phyloP scores from a whole-genome alignment of 2,113 vertebrate genomes.

The Caretta caretta region DNA sequence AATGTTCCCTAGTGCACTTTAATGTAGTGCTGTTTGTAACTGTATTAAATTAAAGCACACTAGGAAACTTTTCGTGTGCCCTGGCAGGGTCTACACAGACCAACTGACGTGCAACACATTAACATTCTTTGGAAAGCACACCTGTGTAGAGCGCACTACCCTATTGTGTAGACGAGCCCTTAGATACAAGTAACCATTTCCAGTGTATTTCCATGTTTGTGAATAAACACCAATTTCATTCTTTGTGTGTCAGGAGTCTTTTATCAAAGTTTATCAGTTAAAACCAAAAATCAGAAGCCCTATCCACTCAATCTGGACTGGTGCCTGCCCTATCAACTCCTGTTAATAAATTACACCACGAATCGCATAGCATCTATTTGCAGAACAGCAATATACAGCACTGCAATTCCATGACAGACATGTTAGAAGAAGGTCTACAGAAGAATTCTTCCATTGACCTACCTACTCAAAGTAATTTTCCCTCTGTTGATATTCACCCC shows the following conservation, averaged over 20 bases:
- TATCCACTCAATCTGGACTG: not conserved
- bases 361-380: not conserved
- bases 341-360: not conserved
- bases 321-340: not conserved
- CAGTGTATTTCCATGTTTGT: not conserved
- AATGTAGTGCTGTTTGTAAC: too few relatives aligned
- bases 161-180: not conserved
- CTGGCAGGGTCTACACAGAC: not conserved
- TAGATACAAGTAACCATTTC: not conserved
- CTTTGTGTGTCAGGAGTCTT: not conserved
- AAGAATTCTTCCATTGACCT: too few relatives aligned
- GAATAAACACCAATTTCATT: not conserved
- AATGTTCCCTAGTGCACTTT: too few relatives aligned
- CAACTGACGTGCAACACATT: not conserved
- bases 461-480: too few relatives aligned
- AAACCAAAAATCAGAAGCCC: not conserved
- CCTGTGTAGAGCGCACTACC: not conserved
- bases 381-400: not conserved
- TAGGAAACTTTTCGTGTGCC: not conserved
- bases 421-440: not conserved
- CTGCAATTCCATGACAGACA: not conserved
- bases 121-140: not conserved
- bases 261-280: not conserved
- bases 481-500: too few relatives aligned
- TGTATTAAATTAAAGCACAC: not conserved